Base-by-base conservation (phyloP, 2,888 invertebrate genomes). In the Agriopis marginaria region DNA sequence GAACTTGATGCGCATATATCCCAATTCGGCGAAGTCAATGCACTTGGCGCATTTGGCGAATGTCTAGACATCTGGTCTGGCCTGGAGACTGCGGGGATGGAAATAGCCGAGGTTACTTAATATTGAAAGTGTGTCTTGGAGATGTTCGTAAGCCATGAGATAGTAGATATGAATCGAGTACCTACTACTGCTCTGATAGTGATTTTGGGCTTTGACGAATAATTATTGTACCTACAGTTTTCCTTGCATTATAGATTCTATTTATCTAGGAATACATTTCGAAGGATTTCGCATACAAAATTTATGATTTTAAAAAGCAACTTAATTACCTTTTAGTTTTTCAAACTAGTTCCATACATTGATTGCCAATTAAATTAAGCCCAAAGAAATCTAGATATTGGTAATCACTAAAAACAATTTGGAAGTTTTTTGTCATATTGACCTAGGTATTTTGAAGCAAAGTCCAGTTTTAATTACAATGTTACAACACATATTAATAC, bases 1-100 rank as follows among this genome's bases (percentile, higher is more conserved):
- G 92, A 92, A 93, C 93, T 92, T 92, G 90, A 79, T 65, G 71
- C 68, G 79, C 78, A 79, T 74, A 82, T 82, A 83, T 77, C 78
- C 82, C 81, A 87, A 88, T 89, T 88, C 86, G 82, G 71, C 70
- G 72, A 76, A 82, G 87, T 87, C 86, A 86, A 85, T 77, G 86
- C 75, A 80, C 86, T 83, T 81, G 78, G 61, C 68, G 75, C 65
- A 78, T 81, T 83, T 86, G 54, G 76, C 80, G 65, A 76, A 83
- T 77, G 79, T 82, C 82, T 79, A 79, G 83, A 82, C 80, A 80
- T 81, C 78, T 80, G 79, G 77, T 75, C 70, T 72, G 75, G 70
- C 63, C 63, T 73, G 66, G 60, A 54, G n/a, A 71, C 39, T 56
- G 14, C 55, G 39, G 1, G 44, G 65, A 68, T 64, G 7, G 59